phyloP scores from a whole-genome alignment of 2,113 vertebrate species.

The Ciconia stormi region DNA sequence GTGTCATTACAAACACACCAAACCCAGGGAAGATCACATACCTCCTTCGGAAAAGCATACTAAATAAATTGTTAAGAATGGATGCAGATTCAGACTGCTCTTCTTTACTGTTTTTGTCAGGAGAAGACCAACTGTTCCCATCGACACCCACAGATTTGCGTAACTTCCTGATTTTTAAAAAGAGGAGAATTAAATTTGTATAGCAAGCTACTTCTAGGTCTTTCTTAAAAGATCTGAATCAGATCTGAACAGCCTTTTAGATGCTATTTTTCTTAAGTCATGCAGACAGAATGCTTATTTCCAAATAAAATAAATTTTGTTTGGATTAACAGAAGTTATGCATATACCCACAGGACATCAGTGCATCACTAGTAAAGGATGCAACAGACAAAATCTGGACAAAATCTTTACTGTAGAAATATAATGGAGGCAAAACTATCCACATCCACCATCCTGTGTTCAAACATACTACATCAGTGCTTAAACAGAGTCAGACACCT shows the following conservation, averaged over 20 bases:
- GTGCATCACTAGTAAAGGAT: not conserved
- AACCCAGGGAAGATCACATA: not conserved
- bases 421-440: fast-evolving
- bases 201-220: not conserved
- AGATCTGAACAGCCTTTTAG: not conserved
- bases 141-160: slow-evolving; percentile 73
- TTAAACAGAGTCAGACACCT: not conserved
- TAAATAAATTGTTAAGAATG: slow-evolving; percentile 30
- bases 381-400: not conserved
- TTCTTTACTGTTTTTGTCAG: slow-evolving; percentile 64
- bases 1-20: not conserved
- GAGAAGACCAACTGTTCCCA: slow-evolving; percentile 55
- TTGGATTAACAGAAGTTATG: not conserved
- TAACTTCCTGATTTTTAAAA: slow-evolving; percentile 73
- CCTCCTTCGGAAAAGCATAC: slow-evolving; percentile 69
- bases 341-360: not conserved
- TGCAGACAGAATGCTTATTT: not conserved
- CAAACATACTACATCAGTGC: fast-evolving
- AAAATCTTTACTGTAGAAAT: not conserved
- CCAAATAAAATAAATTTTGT: not conserved
- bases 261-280: not conserved
- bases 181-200: not conserved
- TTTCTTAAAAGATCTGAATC: not conserved
- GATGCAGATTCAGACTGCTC: slow-evolving; percentile 50
- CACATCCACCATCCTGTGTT: too few relatives aligned